Conservation (phyloP, 2,113 vertebrate genomes). For the Accipiter virgatus region DNA sequence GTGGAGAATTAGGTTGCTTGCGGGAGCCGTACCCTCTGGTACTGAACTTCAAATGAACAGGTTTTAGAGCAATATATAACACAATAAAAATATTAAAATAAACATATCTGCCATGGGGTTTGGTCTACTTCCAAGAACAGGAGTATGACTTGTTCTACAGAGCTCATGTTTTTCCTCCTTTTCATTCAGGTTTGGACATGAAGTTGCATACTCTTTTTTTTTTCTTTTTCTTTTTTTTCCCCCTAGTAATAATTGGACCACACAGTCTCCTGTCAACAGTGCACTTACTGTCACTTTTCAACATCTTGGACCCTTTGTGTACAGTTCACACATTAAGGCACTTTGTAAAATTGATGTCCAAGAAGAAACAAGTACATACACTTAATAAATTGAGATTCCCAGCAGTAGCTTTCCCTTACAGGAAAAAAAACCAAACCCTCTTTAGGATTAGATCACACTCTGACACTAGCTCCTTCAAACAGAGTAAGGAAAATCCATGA, state of each 20-base stretch:
- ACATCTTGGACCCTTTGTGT: neutral
- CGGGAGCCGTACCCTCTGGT: neutral
- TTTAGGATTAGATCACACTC: neutral
- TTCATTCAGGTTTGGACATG: conserved; percentile 50
- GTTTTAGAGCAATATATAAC: neutral
- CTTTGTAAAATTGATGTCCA: conserved; percentile 33
- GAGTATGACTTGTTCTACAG: neutral
- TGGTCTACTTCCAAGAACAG: neutral
- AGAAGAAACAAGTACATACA: neutral
- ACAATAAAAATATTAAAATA: conserved; percentile 38
- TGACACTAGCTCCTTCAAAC: neutral
- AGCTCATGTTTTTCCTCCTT: neutral
- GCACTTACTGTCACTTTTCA: conserved; percentile 39
- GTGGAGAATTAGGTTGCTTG: neutral
- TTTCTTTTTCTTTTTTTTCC: neutral
- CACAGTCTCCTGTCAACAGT: conserved; percentile 55
- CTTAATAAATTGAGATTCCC: conserved; percentile 61
- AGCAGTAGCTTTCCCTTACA: conserved; percentile 31
- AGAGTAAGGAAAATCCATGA: neutral
- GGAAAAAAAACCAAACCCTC: neutral
- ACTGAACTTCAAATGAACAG: neutral
- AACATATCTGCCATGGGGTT: conserved; percentile 23
- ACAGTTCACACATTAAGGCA: conserved; percentile 17
- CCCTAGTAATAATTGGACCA: conserved; percentile 15
- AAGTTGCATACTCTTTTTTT: neutral